Percentiles rank a stretch among this genome's conserved stretches.
Evolutionary conservation across 2,113 vertebrate genomes (phyloP).

Genomic region (Bettongia penicillata): DNA sequence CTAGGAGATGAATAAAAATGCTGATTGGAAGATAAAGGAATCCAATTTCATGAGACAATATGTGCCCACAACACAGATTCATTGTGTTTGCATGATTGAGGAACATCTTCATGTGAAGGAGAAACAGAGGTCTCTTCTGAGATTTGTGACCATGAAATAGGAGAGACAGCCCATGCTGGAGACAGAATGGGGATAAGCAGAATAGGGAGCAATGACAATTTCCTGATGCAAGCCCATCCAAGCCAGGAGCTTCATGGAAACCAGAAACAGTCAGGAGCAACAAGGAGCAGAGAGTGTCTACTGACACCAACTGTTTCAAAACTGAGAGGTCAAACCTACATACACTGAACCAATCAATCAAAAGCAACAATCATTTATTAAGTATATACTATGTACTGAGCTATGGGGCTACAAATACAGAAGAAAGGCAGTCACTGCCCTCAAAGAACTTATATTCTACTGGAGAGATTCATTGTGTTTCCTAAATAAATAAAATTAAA

Average conservation of each 20-base stretch:
- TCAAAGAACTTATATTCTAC: too few relatives aligned
- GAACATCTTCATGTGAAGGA: not conserved
- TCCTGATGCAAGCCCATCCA: not conserved
- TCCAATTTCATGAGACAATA: not conserved
- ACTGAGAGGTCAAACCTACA: too few relatives aligned
- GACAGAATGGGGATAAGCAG: not conserved
- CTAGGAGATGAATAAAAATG: not conserved
- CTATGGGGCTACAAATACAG: too few relatives aligned
- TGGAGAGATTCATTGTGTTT: too few relatives aligned
- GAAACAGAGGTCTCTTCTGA: not conserved
- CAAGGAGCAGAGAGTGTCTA: too few relatives aligned
- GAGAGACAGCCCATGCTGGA: not conserved
- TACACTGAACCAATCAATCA: too few relatives aligned
- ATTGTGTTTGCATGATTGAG: not conserved
- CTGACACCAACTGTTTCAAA: too few relatives aligned
- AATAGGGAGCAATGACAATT: not conserved
- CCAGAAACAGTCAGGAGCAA: too few relatives aligned
- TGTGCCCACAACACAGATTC: not conserved
- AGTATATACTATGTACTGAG: too few relatives aligned
- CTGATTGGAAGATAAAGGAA: not conserved
- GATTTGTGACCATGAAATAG: not conserved
- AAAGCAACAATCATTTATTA: too few relatives aligned
- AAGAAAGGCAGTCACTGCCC: too few relatives aligned
- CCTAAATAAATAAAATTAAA: too few relatives aligned
- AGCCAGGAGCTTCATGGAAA: not conserved